Base-by-base conservation (phyloP, 2,797 vertebrate genomes). In the Sebastes taczanowskii region DNA sequence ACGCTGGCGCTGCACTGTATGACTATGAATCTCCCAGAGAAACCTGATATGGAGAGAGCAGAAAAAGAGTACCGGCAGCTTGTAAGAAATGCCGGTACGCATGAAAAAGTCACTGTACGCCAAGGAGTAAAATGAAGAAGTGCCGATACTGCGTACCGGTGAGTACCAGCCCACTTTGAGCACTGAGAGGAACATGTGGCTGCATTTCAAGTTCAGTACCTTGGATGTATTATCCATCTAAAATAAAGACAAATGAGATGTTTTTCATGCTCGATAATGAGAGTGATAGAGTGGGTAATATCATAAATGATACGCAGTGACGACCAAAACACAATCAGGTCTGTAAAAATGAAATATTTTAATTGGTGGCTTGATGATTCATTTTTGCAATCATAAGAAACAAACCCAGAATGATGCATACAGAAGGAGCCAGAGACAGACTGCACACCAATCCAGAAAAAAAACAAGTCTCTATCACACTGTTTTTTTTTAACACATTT, bases 331-430 rank as follows among this genome's bases (percentile, higher is more conserved):
- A 92, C 83, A 88, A 59, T 71, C 80, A 60, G 59, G 27, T 92
- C 84, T 93, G 90, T 93, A 95, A 96, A 96, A 96, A 95, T 93
- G 93, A 95, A 92, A 93, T 96, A 89, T 95, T 96, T 96, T 96
- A 96, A 96, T 96, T 92, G 94, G 94, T 95, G 92, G 91, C 87
- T 94, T 91, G 91, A 95, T 93, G 94, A 94, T 94, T 94, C 92
- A 92, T 94, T 91, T 95, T 94, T 94, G 95, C 92, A 94, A 94
- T 94, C 82, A 94, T 91, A 93, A 92, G 82, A 93, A 95, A 93
- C 87, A 94, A 91, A 91, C 86, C 81, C 83, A 95, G 91, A 88
- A 86, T 79, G 81, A 91, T 90, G 91, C 86, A 88, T 86, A 92
- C 88, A 92, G 89, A 81, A 86, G 86, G 84, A 92, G 87, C 83